Base-by-base conservation (phyloP, 2,888 invertebrate species). In the Junonia oenone region DNA sequence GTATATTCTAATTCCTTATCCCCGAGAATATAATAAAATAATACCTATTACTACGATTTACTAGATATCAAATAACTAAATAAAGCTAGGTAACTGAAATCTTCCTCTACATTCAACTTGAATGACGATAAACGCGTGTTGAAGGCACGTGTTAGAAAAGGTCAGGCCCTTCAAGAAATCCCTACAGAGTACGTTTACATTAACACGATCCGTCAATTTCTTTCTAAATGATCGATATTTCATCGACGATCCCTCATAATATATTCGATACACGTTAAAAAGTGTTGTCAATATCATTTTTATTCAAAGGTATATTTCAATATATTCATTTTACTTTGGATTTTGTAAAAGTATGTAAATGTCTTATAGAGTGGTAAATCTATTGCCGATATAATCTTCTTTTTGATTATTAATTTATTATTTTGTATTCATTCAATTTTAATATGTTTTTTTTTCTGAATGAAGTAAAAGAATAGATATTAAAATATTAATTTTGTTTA, bases 111-210 rank as follows among this genome's bases (percentile, higher is more conserved):
- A 35, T 49, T 33, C 17, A 43, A 31, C 31, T 43, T 43, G 53
- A 54, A 29, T 48, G 47, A 43, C 53, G 53, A 54, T 47, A 33
- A 31, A 48, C 33, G 22, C 40, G 27, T 35, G 31, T 54, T 47
- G 26, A 54, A 43, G 26, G 48, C 19, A 22, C 40, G 33, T 48
- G 31, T 54, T 43, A 15, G 43, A 17, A 43, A 43, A 43, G 31
- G 38, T 37, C 47, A 22, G 47, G 33, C 22, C 48, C 40, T 47
- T 43, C 17, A 48, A 47, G 47, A 40, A 54, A 40, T 31, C 48
- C 48, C 38, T n/a, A 47, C 14, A 47, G 47, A 48, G 13, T 37
- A 37, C 48, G 37, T 49, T 49, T 49, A 49, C 37, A 49, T 13
- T 22, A 22, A 13, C 6, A 49, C 19, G 26, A 14, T 19, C 19